These are phyloP conservation scores for Pelodytes ibericus DNA, from an alignment of 2,797 vertebrate species.

Conservation along the genomic window DNA sequence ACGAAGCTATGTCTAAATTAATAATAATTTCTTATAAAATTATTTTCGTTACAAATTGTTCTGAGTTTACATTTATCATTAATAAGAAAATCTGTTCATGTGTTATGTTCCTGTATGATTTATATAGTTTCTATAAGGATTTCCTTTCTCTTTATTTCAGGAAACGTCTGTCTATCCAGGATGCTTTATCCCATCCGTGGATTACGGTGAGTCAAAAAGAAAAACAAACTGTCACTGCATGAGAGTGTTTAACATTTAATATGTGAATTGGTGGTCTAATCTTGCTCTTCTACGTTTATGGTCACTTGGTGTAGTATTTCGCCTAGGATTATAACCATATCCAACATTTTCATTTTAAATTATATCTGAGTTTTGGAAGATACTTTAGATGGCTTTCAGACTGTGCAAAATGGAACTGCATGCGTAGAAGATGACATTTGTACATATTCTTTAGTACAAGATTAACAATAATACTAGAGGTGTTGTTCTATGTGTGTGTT, in stretches of 20 bases:
- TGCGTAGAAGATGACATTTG: too few species aligned
- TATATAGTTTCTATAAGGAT: neutral
- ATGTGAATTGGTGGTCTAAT: neutral
- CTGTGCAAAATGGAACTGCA: too few species aligned
- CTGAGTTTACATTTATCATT: too few species aligned
- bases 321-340: too few species aligned
- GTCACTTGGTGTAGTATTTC: neutral
- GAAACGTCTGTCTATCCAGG: conserved; percentile 89
- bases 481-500: neutral
- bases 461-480: neutral
- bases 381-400: too few species aligned
- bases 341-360: too few species aligned
- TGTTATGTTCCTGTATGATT: neutral
- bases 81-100: too few species aligned
- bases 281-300: neutral
- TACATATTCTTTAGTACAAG: neutral
- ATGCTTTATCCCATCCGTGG: conserved; percentile 91
- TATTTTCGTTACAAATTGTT: too few species aligned
- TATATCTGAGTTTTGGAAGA: too few species aligned
- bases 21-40: too few species aligned
- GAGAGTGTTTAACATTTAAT: conserved; percentile 42
- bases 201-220: conserved; percentile 83
- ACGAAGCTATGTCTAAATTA: too few species aligned
- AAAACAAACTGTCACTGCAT: conserved; percentile 49
- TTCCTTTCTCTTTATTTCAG: conserved; percentile 67